Percentiles rank a stretch among this genome's conserved stretches.
phyloP scores from a whole-genome alignment of 2,113 vertebrate species.

The Oreochromis tanganicae region DNA sequence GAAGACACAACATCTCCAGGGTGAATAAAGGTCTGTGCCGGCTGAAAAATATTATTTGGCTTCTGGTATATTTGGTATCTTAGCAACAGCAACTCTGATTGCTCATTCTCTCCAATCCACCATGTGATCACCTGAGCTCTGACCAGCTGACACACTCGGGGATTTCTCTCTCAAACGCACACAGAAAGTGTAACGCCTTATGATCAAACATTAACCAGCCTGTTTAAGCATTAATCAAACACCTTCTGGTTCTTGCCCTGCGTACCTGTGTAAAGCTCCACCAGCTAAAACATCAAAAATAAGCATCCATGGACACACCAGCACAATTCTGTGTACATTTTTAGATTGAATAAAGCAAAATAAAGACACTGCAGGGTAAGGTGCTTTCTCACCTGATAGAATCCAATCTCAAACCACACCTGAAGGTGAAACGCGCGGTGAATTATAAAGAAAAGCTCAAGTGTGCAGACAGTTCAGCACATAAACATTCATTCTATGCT shows the following conservation, averaged over 20 bases:
- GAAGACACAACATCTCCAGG: neutral
- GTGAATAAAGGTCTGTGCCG: neutral
- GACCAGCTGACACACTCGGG: slow-evolving; percentile 9
- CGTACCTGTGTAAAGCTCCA: neutral
- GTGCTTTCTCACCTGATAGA: neutral
- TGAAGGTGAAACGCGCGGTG: neutral
- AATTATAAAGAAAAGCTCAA: neutral
- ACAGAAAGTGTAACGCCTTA: neutral
- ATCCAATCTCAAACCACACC: neutral
- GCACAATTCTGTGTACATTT: neutral
- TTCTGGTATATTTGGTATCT: neutral
- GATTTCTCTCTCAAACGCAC: neutral
- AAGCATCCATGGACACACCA: neutral
- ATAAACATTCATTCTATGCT: neutral
- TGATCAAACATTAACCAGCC: slow-evolving; percentile 27
- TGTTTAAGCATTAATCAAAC: slow-evolving; percentile 6
- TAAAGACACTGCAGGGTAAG: neutral
- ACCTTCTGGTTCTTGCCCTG: neutral
- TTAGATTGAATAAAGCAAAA: neutral
- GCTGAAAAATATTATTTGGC: neutral
- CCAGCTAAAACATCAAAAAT: neutral
- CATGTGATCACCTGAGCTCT: slow-evolving; percentile 11
- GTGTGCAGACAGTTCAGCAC: neutral
- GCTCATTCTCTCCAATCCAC: neutral
- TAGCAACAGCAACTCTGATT: neutral